Evolutionary conservation across 2,113 vertebrate species (phyloP).

Genomic region (Benitochromis conjunctus): DNA sequence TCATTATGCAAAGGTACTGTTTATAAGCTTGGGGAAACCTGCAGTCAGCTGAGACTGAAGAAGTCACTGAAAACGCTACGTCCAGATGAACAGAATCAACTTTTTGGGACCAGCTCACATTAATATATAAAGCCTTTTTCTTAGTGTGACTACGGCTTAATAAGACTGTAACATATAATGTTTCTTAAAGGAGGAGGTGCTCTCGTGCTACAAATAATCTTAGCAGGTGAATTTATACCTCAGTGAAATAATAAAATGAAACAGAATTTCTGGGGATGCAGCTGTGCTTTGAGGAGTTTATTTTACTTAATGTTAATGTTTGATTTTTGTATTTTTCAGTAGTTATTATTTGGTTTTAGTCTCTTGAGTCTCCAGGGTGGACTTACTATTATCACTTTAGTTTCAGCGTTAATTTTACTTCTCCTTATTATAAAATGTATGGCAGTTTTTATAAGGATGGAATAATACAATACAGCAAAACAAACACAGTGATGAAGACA

Average conservation of each 20-base stretch:
- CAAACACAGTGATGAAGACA: not conserved
- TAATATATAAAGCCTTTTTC: not conserved
- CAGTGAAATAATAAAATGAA: not conserved
- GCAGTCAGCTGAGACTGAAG: not conserved
- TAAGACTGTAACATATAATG: not conserved
- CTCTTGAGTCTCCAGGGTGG: not conserved
- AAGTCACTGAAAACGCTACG: not conserved
- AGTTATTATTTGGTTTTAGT: not conserved
- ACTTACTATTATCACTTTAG: not conserved
- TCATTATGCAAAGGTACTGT: not conserved
- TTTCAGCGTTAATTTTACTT: not conserved
- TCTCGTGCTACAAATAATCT: slow-evolving; percentile 3
- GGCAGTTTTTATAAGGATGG: not conserved
- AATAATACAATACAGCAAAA: not conserved
- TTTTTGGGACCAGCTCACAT: not conserved
- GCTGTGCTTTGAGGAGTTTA: not conserved
- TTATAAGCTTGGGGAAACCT: not conserved
- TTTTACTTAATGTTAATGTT: not conserved
- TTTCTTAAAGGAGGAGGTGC: slow-evolving; percentile 2
- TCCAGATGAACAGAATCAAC: not conserved
- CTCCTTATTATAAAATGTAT: not conserved
- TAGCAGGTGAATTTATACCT: not conserved
- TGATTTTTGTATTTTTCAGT: not conserved
- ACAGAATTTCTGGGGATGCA: not conserved
- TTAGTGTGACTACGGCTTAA: not conserved